Conservation (phyloP, 2,888 invertebrate genomes). For the Cordilura impudica region DNA sequence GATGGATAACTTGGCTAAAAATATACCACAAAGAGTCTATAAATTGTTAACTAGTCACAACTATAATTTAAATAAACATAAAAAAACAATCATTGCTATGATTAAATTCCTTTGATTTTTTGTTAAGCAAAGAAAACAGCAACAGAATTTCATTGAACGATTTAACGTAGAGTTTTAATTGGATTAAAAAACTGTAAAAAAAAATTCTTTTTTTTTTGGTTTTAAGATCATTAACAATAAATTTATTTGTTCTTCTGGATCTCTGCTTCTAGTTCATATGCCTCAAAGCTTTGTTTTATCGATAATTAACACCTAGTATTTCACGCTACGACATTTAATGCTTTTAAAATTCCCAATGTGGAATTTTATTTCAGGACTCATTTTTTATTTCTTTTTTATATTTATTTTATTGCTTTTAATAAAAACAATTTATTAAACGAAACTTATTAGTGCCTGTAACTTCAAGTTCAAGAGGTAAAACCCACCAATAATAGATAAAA, state of each 20-base stretch:
- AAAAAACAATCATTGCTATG: constrained; percentile 22
- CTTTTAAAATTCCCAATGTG: constrained; percentile 33
- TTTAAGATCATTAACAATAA: too few relatives aligned
- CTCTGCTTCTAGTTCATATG: constrained; percentile 18
- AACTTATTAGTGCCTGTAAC: constrained; percentile 7
- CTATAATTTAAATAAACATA: constrained; percentile 55
- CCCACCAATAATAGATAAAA: too few relatives aligned
- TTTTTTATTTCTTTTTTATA: constrained; percentile 18
- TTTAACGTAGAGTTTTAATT: constrained; percentile 51
- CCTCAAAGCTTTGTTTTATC: constrained; percentile 57
- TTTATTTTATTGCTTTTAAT: constrained; percentile 47
- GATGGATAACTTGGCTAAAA: constrained; percentile 29
- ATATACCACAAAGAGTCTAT: constrained; percentile 50
- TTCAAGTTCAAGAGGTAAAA: too few relatives aligned
- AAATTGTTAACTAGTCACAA: constrained; percentile 43
- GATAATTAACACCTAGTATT: constrained; percentile 62
- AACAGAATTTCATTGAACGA: constrained; percentile 29
- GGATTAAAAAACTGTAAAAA: constrained; percentile 44
- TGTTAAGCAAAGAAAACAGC: constrained; percentile 3
- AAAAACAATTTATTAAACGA: constrained; percentile 41
- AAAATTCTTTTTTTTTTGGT: constrained; percentile 1
- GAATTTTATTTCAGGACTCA: constrained; percentile 48
- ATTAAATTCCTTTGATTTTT: constrained; percentile 19
- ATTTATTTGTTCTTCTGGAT: background rate
- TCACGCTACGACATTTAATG: constrained; percentile 46